Base-by-base conservation (phyloP, 2,113 vertebrate species). In the Salvelinus namaycush region DNA sequence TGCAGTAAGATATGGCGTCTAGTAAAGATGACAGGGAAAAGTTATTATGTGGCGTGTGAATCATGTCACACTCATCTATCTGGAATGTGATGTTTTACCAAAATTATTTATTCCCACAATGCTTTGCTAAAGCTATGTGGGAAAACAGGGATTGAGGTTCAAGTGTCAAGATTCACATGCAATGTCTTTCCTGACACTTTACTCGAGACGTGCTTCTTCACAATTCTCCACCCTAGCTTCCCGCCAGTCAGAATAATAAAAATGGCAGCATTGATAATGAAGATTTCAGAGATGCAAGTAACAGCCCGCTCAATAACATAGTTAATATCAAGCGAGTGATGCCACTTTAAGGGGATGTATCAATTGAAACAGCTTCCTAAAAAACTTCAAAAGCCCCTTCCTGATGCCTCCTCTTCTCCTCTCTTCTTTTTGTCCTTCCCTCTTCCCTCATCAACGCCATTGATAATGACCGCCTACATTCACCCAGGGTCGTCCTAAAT, bases 381-480 rank as follows among this genome's bases (percentile, higher is more conserved):
- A 83, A 87, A 5, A 74, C 3, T 67, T 22, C 60, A 68, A 69
- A 62, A 18, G 60, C 44, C 48, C 7, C 67, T 29, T 65, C 16
- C 67, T 74, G 70, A 60, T 65, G 65, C 34, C 26, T 24, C 18
- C 67, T 22, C 31, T 66, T 13, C 20, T 8, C 27, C 65, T 70
- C 77, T 60, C 49, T 26, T 31, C 68, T n/a, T 24, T 48, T 24
- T 24, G 44, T 68, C 68, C 64, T 22, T 60, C 72, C 0, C 12
- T 54, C 65, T 12, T 64, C n/a, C n/a, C 44, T 74, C 78, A 22
- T 76, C 71, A 70, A 79, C 16, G 16, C 72, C 44, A 70, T 39
- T 83, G 83, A 90, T 88, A 84, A 89, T 89, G 84, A 83, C 72
- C 26, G 20, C 66, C 76, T 74, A 69, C 86, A 86, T 86, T 87